phyloP scores from a whole-genome alignment of 2,888 invertebrate species.

The Sicus ferrugineus region DNA sequence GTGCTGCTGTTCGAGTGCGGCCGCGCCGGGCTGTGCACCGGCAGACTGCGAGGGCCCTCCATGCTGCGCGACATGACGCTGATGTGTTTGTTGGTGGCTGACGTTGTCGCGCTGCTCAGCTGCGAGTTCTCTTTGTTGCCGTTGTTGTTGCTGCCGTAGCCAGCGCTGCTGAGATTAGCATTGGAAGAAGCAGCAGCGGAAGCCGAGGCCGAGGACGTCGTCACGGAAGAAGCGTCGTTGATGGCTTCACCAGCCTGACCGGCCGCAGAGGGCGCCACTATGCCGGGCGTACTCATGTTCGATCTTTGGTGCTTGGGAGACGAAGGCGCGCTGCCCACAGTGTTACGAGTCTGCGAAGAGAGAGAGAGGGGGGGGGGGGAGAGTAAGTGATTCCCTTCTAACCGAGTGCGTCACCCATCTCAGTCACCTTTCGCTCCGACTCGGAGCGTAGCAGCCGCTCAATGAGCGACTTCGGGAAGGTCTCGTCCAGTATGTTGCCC shows the following conservation, averaged over 20 bases:
- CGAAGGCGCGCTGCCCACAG: conserved; percentile 72
- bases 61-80: conserved; percentile 69
- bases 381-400: background rate
- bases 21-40: conserved; percentile 64
- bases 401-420: background rate
- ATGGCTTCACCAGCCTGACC: conserved; percentile 63
- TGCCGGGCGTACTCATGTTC: conserved; percentile 63
- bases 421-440: conserved; percentile 63
- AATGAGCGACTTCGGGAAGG: conserved; percentile 75
- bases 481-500: conserved; percentile 66
- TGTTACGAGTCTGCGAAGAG: conserved; percentile 58
- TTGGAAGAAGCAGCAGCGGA: conserved; percentile 34
- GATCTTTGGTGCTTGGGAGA: conserved; percentile 66
- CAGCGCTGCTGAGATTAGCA: conserved; percentile 43
- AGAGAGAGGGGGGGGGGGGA: background rate
- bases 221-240: conserved; percentile 55
- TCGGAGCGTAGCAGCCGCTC: conserved; percentile 71
- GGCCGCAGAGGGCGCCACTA: conserved; percentile 57
- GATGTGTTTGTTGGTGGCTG: conserved; percentile 55
- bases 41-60: conserved; percentile 69
- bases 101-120: conserved; percentile 35
- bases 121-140: conserved; percentile 48
- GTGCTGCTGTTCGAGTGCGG: conserved; percentile 65
- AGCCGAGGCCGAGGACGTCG: conserved; percentile 51
- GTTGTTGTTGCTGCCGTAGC: conserved; percentile 39